Evolutionary conservation across 2,113 vertebrate species (phyloP).

Genomic region (Nycticryphes semicollaris): DNA sequence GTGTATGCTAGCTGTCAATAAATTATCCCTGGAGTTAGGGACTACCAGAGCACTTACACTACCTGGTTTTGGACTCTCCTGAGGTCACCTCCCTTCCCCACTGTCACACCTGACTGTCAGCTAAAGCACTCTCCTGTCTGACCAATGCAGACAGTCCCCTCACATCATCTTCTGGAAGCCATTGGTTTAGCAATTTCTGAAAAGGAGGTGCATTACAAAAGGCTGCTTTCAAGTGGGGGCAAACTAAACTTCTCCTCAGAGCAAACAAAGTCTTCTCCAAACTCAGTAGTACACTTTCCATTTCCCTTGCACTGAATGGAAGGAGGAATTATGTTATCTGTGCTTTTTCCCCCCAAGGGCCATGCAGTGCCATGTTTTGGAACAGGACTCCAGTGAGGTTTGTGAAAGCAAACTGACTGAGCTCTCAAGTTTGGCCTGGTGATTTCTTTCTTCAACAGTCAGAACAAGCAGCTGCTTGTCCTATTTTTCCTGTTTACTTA

Average conservation of each 20-base stretch:
- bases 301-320: not conserved
- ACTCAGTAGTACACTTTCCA: not conserved
- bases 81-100: not conserved
- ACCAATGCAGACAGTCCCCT: not conserved
- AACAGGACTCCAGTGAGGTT: not conserved
- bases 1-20: not conserved
- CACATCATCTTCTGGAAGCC: not conserved
- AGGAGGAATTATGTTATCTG: not conserved
- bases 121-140: not conserved
- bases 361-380: not conserved
- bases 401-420: not conserved
- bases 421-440: not conserved
- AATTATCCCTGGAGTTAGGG: not conserved
- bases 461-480: not conserved
- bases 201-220: not conserved
- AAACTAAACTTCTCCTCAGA: not conserved
- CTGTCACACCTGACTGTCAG: not conserved
- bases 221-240: not conserved
- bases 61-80: not conserved
- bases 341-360: not conserved
- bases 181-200: not conserved
- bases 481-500: slow-evolving; percentile 22
- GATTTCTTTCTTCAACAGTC: not conserved
- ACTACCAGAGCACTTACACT: not conserved
- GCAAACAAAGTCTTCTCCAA: not conserved